These are phyloP conservation scores for Sporophila hypoxantha DNA, from an alignment of 2,113 vertebrate genomes.

Conservation along the genomic window DNA sequence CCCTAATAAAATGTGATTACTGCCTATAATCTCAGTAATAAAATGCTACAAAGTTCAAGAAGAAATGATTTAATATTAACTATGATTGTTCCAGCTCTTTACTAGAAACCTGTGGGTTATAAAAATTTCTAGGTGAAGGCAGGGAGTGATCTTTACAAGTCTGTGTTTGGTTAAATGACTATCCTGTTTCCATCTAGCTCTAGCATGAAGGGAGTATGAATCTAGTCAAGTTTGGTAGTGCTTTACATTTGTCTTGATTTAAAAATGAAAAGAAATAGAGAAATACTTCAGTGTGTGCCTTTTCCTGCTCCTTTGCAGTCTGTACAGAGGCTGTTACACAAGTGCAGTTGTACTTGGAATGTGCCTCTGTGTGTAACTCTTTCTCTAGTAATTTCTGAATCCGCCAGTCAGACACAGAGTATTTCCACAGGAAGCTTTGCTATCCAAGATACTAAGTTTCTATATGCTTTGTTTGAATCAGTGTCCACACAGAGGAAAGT, in stretches of 20 bases:
- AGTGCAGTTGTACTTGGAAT: not conserved
- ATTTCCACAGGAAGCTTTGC: not conserved
- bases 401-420: not conserved
- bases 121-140: not conserved
- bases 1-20: conserved; percentile 34
- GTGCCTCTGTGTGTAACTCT: not conserved
- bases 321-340: not conserved
- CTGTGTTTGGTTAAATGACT: not conserved
- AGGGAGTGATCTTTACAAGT: not conserved
- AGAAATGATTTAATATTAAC: conserved; percentile 59
- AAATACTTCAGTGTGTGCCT: not conserved
- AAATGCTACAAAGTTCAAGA: conserved; percentile 67
- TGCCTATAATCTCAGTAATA: conserved; percentile 42
- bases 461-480: not conserved
- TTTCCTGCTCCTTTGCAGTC: not conserved
- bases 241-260: not conserved
- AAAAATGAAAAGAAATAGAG: not conserved
- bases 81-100: conserved; percentile 50
- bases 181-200: not conserved
- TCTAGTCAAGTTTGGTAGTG: not conserved
- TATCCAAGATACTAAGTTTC: not conserved
- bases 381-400: not conserved
- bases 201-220: not conserved
- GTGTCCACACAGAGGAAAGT: not conserved
- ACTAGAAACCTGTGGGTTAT: not conserved